phyloP scores from a whole-genome alignment of 2,888 invertebrate genomes.

The Apocheima hispidaria region DNA sequence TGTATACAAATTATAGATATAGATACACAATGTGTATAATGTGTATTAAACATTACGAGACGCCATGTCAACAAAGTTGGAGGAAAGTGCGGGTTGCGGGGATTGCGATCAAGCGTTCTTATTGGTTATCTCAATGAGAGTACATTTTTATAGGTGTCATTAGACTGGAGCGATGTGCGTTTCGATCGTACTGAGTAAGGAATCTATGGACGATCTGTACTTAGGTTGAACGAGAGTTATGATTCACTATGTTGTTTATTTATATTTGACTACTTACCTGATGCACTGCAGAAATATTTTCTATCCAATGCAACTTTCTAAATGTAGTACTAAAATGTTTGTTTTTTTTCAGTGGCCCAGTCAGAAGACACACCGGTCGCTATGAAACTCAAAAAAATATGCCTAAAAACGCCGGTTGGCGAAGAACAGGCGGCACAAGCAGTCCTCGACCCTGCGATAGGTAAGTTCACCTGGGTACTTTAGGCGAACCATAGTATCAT shows the following conservation, averaged over 20 bases:
- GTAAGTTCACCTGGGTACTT: conserved; percentile 66
- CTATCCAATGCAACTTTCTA: not conserved
- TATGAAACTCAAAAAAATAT: conserved; percentile 90
- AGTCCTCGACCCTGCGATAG: conserved; percentile 89
- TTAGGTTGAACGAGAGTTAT: not conserved
- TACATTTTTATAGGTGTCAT: no score
- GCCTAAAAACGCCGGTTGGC: conserved; percentile 89
- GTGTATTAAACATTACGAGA: no score
- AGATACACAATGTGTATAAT: no score
- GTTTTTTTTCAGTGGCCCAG: conserved; percentile 87
- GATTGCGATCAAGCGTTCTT: no score
- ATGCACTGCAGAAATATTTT: not conserved
- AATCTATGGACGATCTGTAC: no score
- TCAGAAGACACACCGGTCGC: conserved; percentile 89
- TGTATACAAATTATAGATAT: no score
- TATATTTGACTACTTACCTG: not conserved
- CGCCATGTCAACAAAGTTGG: no score
- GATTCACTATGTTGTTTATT: not conserved
- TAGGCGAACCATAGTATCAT: not conserved
- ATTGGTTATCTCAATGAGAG: no score
- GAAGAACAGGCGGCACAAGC: conserved; percentile 90
- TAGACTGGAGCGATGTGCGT: no score
- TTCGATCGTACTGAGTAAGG: no score
- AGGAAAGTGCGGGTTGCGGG: no score
- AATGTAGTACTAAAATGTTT: conserved; percentile 15